Percentiles rank a stretch among this genome's conserved stretches.
These are phyloP conservation scores for Apostichopus japonicus DNA, from an alignment of 35 echinoderm and acorn worm species.

Conservation along the genomic window DNA sequence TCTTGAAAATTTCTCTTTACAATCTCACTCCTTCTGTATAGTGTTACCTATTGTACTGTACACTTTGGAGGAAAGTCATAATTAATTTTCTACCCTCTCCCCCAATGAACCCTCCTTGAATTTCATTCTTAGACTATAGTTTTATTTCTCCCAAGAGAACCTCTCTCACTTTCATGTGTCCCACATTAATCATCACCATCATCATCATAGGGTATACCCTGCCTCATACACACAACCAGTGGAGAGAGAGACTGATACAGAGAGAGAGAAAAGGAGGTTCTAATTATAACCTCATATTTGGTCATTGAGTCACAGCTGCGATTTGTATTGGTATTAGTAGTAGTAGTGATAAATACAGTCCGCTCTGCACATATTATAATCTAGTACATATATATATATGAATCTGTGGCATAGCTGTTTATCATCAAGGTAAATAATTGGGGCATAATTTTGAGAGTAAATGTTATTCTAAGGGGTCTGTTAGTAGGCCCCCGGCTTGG, in stretches of 20 bases:
- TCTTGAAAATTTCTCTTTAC: background rate
- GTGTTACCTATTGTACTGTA: background rate
- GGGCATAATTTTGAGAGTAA: background rate
- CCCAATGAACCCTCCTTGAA: background rate
- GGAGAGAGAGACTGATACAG: background rate
- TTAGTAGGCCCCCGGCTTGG: background rate
- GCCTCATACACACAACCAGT: background rate
- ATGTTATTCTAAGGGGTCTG: background rate
- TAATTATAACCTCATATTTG: background rate
- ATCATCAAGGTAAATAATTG: background rate
- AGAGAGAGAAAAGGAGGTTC: background rate
- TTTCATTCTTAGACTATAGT: background rate
- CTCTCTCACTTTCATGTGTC: slow-evolving; percentile 25
- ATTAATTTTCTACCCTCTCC: background rate
- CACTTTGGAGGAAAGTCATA: background rate
- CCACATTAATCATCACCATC: slow-evolving; percentile 7
- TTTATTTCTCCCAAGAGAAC: slow-evolving; percentile 26
- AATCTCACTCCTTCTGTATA: background rate
- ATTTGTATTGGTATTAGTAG: too few relatives aligned
- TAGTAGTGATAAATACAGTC: too few relatives aligned
- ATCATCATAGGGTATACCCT: background rate
- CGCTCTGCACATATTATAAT: background rate
- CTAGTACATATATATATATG: background rate
- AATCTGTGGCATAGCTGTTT: background rate
- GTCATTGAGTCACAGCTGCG: background rate